Conservation (phyloP, 2,888 invertebrate genomes). For the Scrobipalpa atriplicella region DNA sequence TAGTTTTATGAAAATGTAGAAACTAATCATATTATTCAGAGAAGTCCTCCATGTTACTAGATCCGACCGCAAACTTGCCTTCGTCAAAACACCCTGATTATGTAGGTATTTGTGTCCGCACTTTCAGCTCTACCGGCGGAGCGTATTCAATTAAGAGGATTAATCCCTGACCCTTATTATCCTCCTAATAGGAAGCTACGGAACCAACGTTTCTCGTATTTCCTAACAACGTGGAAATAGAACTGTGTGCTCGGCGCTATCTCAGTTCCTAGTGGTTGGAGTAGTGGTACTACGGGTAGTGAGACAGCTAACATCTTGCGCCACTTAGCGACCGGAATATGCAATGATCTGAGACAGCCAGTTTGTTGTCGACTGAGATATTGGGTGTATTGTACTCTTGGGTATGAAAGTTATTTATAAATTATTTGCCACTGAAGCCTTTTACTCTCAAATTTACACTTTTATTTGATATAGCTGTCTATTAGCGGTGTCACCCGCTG, state of each 20-base stretch:
- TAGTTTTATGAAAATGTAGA: background rate
- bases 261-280: constrained; percentile 2
- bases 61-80: constrained; percentile 8
- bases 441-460: too few relatives aligned
- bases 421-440: too few relatives aligned
- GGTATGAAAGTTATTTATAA: too few relatives aligned
- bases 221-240: constrained; percentile 11
- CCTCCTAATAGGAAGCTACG: constrained; percentile 28
- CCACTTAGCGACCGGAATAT: constrained; percentile 18
- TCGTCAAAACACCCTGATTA: constrained; percentile 9
- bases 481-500: too few relatives aligned
- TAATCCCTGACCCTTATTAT: constrained; percentile 32
- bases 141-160: constrained; percentile 37
- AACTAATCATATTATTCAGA: background rate
- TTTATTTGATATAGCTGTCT: too few relatives aligned
- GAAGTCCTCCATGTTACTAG: background rate
- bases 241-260: background rate
- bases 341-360: constrained; percentile 2
- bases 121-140: background rate
- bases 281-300: background rate
- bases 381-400: background rate
- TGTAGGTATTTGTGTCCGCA: constrained; percentile 7
- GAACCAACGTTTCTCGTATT: constrained; percentile 6
- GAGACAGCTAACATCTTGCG: constrained; percentile 15
- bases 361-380: constrained; percentile 1